Percentiles rank a stretch among this genome's conserved stretches.
These are phyloP conservation scores for Pyrochroa serraticornis DNA, from an alignment of 2,888 invertebrate species.

Conservation along the genomic window DNA sequence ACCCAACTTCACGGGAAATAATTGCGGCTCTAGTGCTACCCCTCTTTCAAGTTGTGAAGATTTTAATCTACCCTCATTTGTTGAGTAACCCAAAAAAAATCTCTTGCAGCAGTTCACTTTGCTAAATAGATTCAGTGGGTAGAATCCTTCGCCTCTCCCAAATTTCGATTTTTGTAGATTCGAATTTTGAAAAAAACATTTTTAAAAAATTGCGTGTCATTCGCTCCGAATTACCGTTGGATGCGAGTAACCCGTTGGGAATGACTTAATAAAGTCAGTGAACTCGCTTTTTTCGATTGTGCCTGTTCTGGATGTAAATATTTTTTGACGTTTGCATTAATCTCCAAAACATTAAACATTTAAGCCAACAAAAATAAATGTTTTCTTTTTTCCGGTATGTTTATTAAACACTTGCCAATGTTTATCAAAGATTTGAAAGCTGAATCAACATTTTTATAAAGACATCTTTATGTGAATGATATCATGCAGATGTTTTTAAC, in stretches of 20 bases:
- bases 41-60: too few species aligned
- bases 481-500: constrained; percentile 29
- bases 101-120: too few species aligned
- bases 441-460: constrained; percentile 41
- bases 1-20: too few species aligned
- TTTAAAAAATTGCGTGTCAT: too few species aligned
- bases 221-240: too few species aligned
- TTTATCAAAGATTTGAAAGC: constrained; percentile 39
- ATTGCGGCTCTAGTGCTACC: too few species aligned
- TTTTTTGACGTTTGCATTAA: constrained; percentile 12
- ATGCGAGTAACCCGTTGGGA: constrained; percentile 1
- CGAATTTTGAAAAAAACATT: too few species aligned
- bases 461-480: constrained; percentile 37
- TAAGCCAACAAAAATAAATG: constrained; percentile 24
- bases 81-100: too few species aligned
- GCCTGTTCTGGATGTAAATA: constrained; percentile 14
- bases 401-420: constrained; percentile 41
- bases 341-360: constrained; percentile 17
- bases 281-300: constrained; percentile 13
- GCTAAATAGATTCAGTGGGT: too few species aligned
- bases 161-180: too few species aligned
- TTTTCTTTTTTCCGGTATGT: constrained; percentile 26
- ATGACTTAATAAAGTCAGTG: constrained; percentile 18
- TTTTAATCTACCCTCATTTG: too few species aligned
- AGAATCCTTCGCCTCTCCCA: too few species aligned